These are phyloP conservation scores for Chelmon rostratus DNA, from an alignment of 2,797 vertebrate species.

Conservation along the genomic window DNA sequence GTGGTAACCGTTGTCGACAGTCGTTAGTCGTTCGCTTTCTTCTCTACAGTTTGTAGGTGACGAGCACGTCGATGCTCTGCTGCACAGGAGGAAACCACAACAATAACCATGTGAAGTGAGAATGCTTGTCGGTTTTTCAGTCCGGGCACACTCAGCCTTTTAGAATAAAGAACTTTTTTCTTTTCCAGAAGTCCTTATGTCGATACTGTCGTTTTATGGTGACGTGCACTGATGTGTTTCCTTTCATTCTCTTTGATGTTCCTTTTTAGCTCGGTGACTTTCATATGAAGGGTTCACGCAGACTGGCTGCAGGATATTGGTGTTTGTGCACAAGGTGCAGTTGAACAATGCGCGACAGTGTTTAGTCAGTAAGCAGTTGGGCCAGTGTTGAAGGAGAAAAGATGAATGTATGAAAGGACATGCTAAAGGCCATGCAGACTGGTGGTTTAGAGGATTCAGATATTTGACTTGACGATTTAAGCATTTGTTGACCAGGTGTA, in stretches of 20 bases:
- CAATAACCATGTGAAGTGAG: not conserved
- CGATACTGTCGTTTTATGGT: not conserved
- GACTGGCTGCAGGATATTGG: not conserved
- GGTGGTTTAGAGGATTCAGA: not conserved
- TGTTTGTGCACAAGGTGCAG: not conserved
- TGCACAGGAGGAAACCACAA: slow-evolving; percentile 4
- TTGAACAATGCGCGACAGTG: not conserved
- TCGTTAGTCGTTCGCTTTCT: not conserved
- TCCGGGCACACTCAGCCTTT: not conserved
- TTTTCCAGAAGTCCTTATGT: not conserved
- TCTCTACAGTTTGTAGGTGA: not conserved
- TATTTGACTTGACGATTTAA: too few species aligned
- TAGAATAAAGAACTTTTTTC: not conserved
- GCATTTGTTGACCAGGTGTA: not conserved
- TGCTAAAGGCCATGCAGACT: not conserved
- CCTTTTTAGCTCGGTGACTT: not conserved
- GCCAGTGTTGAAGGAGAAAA: not conserved
- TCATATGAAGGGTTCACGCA: not conserved
- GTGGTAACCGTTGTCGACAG: not conserved
- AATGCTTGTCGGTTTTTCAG: not conserved
- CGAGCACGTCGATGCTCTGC: not conserved
- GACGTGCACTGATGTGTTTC: not conserved
- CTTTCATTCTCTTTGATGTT: not conserved
- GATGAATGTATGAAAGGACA: not conserved
- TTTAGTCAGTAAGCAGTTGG: not conserved